phyloP scores from a whole-genome alignment of 2,888 invertebrate species.

The Neria commutata region DNA sequence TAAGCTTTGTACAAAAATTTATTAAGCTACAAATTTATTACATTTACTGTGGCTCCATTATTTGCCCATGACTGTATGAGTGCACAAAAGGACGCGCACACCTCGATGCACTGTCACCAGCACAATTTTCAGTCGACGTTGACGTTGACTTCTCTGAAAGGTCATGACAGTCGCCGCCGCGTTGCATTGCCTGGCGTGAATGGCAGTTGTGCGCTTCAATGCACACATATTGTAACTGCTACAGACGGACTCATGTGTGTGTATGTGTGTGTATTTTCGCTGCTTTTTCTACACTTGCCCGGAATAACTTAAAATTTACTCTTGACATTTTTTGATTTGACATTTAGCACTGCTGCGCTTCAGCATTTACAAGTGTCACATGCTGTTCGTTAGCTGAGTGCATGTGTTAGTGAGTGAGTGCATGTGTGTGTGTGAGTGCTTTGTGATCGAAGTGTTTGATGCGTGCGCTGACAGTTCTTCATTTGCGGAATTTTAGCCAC shows the following conservation, averaged over 20 bases:
- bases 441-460: not conserved
- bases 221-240: not conserved
- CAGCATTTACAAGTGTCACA: not conserved
- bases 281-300: not conserved
- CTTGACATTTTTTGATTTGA: slow-evolving; percentile 5
- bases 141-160: too few species aligned
- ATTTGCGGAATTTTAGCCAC: not conserved
- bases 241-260: not conserved
- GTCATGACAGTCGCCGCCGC: not conserved
- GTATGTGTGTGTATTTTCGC: not conserved
- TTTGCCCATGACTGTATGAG: too few species aligned
- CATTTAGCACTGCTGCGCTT: not conserved
- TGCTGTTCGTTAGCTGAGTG: not conserved
- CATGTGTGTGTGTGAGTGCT: too few species aligned
- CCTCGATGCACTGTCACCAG: too few species aligned
- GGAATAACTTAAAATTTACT: slow-evolving; percentile 1
- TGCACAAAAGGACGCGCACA: too few species aligned
- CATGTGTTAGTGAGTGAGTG: too few species aligned
- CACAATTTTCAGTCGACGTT: too few species aligned
- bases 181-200: not conserved
- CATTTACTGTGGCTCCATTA: too few species aligned
- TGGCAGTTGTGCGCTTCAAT: not conserved
- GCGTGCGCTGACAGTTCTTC: not conserved
- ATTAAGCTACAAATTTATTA: too few species aligned
- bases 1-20: too few species aligned